Evolutionary conservation across 2,113 vertebrate genomes (phyloP).

Genomic region (Lutjanus erythropterus): DNA sequence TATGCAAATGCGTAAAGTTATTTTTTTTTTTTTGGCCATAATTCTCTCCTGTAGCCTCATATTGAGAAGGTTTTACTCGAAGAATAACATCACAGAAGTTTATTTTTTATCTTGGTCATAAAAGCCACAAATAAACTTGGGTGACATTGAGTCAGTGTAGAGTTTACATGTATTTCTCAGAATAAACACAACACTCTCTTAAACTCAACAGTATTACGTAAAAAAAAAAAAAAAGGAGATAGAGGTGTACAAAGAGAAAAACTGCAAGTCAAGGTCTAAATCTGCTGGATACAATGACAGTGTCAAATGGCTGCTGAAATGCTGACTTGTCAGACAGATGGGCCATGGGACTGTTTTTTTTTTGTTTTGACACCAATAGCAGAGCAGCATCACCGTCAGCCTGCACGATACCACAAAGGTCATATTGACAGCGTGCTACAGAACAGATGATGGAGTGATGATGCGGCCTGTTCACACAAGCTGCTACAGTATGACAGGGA

Average conservation of each 20-base stretch:
- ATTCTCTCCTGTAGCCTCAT: too few relatives aligned
- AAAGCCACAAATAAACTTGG: background rate
- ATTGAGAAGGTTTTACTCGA: background rate
- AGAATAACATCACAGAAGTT: background rate
- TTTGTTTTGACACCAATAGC: conserved; percentile 50
- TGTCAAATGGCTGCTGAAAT: conserved; percentile 25
- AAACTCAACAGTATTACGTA: background rate
- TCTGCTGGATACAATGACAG: conserved; percentile 17
- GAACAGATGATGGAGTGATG: conserved; percentile 67
- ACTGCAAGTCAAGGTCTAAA: conserved; percentile 25
- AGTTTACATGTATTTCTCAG: background rate
- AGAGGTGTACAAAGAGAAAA: background rate
- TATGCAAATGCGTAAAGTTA: too few relatives aligned
- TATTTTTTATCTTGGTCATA: background rate
- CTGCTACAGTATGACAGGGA: conserved; percentile 43
- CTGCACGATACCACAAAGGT: conserved; percentile 56
- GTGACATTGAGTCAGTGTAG: background rate
- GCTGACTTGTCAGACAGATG: conserved; percentile 59
- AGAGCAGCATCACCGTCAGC: conserved; percentile 44
- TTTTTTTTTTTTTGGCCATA: too few relatives aligned
- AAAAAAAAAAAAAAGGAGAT: background rate
- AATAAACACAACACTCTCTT: background rate
- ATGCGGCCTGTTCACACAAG: conserved; percentile 50
- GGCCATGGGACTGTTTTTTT: conserved; percentile 51
- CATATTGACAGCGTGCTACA: conserved; percentile 43